Evolutionary conservation across 2,113 vertebrate species (phyloP).

Genomic region (Grus americana): DNA sequence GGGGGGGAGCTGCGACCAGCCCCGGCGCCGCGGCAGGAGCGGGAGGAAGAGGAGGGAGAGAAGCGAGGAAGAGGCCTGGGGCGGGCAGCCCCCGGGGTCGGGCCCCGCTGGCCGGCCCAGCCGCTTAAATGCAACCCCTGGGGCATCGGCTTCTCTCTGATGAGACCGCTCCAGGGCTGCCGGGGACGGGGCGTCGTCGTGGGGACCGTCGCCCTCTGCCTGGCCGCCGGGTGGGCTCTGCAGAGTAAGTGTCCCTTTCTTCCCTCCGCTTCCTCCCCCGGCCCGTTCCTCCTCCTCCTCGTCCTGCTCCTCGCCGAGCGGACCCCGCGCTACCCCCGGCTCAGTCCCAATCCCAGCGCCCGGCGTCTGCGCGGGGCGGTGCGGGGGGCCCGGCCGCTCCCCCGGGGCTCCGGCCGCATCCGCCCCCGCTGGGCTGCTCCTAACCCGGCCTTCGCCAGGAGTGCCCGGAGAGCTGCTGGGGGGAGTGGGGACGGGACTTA

Average conservation of each 20-base stretch:
- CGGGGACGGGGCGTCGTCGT: not conserved
- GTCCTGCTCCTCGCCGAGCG: not conserved
- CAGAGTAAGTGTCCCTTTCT: conserved; percentile 63
- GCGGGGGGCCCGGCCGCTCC: not conserved
- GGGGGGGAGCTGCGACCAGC: not conserved
- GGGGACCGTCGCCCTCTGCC: conserved; percentile 58
- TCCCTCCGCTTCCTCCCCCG: not conserved
- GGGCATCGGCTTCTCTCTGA: conserved; percentile 4
- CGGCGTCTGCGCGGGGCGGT: not conserved
- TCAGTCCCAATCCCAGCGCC: not conserved
- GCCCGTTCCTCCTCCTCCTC: not conserved
- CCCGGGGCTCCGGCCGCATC: not conserved
- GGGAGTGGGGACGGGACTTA: not conserved
- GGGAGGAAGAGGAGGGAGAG: not conserved
- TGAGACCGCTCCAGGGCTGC: conserved; percentile 48
- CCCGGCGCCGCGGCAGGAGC: not conserved
- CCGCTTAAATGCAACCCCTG: not conserved
- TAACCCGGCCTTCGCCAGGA: too few relatives aligned
- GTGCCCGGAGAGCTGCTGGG: not conserved
- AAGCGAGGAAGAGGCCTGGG: not conserved
- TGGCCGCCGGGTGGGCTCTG: conserved; percentile 66
- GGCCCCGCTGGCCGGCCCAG: not conserved
- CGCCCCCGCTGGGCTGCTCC: not conserved
- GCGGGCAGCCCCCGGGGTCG: not conserved
- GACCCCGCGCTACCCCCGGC: not conserved